phyloP scores from a whole-genome alignment of 2,113 vertebrate genomes.

The Malurus cyaneus region DNA sequence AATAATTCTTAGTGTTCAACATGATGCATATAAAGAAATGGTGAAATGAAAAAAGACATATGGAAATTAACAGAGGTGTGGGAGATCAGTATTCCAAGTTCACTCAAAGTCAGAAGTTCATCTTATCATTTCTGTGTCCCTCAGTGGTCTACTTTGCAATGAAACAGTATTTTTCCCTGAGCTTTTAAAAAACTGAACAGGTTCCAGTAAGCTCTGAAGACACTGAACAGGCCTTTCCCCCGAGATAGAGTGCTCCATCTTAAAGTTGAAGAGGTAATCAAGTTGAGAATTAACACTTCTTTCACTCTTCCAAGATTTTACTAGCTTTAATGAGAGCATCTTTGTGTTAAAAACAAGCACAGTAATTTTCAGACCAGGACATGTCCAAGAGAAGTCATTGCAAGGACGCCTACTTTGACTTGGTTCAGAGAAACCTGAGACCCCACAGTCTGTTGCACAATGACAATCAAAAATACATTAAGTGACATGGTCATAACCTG shows the following conservation, averaged over 20 bases:
- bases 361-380: not conserved
- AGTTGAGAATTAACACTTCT: not conserved
- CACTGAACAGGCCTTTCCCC: slow-evolving; percentile 18
- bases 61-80: not conserved
- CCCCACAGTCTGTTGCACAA: accelerated
- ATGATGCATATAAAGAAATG: not conserved
- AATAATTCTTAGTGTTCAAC: not conserved
- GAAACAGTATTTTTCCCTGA: not conserved
- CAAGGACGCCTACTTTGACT: not conserved
- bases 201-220: not conserved
- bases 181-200: slow-evolving; percentile 18
- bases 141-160: not conserved
- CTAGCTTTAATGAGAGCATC: not conserved
- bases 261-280: not conserved
- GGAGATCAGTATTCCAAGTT: not conserved
- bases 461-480: not conserved
- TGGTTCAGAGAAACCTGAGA: not conserved
- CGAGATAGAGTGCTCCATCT: not conserved
- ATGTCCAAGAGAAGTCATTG: not conserved
- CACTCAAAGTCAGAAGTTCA: not conserved
- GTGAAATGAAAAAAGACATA: not conserved
- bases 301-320: slow-evolving; percentile 2
- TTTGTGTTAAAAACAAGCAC: not conserved
- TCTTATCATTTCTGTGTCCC: not conserved
- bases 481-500: not conserved